Base-by-base conservation (phyloP, 2,888 invertebrate genomes). In the Volucella bombylans region DNA sequence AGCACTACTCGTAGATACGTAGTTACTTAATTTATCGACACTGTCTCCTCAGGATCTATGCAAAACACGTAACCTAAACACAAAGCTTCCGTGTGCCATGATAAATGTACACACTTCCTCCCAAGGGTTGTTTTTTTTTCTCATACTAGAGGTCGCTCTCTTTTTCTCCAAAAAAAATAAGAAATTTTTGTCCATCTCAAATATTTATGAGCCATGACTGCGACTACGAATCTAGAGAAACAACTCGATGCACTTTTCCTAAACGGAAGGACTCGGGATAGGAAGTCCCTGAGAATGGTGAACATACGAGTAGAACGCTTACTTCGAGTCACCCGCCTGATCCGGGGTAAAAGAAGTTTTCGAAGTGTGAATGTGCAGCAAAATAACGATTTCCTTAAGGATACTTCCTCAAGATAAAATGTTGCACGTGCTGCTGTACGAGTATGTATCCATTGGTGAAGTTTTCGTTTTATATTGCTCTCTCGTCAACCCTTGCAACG, bases 201-300 rank as follows among this genome's bases (percentile, higher is more conserved):
- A 67, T 74, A 67, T 74, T 74, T 74, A 74, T 74, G 74, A 67
- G 41, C 65, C 65, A 41, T 49, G 43, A 50, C 45, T 10, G n/a
- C 57, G 65, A 65, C 45, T 31, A 64, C 39, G 50, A 55, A 50
- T 65, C 49, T 65, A 11, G 57, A 39, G 41, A 59, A 59, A 71
- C 23, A 50, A 14, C 15, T 10, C 14, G 31, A 41, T 41, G 47
- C 49, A 59, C 49, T 69, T 69, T 57, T 49, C 18, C 18, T 23
- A 68, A 68, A 57, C n/a, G 15, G 12, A 57, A 38, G 45, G 23
- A 3, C 23, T 23, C 23, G 23, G 23, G 23, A 23, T 23, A 23
- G 23, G 23, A 23, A 23, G 23, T 23, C 23, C 23, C 3, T 23
- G 23, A 23, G 23, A 23, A 23, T 23, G 23, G 23, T 2, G 4